Conservation (phyloP, 2,797 vertebrate genomes). For the Sus cebifrons region DNA sequence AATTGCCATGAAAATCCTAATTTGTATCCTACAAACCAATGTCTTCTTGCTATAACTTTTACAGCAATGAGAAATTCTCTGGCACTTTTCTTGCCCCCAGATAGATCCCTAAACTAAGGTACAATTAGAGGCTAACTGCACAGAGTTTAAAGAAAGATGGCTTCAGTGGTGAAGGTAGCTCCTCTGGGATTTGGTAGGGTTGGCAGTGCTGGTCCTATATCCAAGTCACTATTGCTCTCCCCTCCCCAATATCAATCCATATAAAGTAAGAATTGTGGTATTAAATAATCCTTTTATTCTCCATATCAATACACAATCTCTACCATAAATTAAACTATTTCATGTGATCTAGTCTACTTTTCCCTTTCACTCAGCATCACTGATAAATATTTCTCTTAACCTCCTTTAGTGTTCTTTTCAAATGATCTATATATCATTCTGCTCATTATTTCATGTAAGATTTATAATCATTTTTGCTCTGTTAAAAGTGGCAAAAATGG, state of each 20-base stretch:
- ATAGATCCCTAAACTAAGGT: neutral
- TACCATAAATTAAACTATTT: constrained; percentile 23
- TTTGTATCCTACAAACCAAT: neutral
- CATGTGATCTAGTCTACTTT: constrained; percentile 23
- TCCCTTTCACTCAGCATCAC: neutral
- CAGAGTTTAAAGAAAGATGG: neutral
- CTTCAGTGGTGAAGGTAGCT: neutral
- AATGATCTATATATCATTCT: neutral
- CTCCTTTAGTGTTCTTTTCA: neutral
- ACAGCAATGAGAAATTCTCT: constrained; percentile 10
- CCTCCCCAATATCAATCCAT: neutral
- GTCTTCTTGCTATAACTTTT: neutral
- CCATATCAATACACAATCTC: neutral
- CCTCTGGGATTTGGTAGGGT: neutral
- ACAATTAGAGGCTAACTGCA: neutral
- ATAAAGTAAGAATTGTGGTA: neutral
- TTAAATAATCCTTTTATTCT: constrained; percentile 7
- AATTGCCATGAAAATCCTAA: neutral
- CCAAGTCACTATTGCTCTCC: neutral
- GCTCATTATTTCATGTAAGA: constrained; percentile 6
- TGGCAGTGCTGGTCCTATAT: neutral
- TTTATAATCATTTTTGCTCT: constrained; percentile 17
- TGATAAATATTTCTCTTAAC: constrained; percentile 7
- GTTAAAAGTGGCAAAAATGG: neutral
- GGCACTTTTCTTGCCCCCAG: neutral